These are phyloP conservation scores for Ectropis crepuscularia DNA, from an alignment of 2,888 invertebrate genomes.

Conservation along the genomic window DNA sequence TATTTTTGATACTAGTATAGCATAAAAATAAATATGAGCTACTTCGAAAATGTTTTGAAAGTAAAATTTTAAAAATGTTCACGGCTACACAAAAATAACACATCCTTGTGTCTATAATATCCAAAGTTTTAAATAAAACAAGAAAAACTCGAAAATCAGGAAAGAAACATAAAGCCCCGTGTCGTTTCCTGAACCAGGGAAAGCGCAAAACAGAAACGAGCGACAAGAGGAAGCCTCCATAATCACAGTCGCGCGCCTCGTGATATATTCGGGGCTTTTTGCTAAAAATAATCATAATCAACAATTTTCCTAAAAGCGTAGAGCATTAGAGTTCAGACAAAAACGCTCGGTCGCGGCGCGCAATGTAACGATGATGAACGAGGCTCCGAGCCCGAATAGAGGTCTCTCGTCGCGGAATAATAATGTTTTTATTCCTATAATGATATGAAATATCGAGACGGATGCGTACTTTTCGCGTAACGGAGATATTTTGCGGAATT, in stretches of 20 bases:
- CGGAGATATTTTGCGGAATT: slow-evolving; percentile 8
- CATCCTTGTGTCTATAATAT: no score
- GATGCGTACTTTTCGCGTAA: slow-evolving; percentile 10
- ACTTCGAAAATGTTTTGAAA: no score
- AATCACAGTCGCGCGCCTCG: slow-evolving; percentile 1
- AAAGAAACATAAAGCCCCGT: no score
- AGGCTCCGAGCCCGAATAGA: slow-evolving; percentile 10
- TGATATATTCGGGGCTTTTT: slow-evolving; percentile 19
- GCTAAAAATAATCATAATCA: slow-evolving; percentile 25
- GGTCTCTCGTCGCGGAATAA: slow-evolving; percentile 25
- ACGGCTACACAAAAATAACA: no score
- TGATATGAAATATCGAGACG: slow-evolving; percentile 14
- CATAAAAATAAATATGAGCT: no score
- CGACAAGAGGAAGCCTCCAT: not conserved
- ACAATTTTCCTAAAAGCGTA: slow-evolving; percentile 19
- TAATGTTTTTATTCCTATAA: slow-evolving; percentile 24
- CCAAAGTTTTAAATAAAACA: no score
- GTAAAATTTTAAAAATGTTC: no score
- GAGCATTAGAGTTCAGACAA: slow-evolving; percentile 32
- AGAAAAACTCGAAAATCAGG: no score
- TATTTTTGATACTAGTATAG: no score
- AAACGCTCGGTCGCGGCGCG: slow-evolving; percentile 25
- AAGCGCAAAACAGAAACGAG: not conserved
- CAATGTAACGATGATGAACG: slow-evolving; percentile 36
- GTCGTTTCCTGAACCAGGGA: no score